Conservation (phyloP, 1,140 invertebrate species). For the Scaptomyza graminum region DNA sequence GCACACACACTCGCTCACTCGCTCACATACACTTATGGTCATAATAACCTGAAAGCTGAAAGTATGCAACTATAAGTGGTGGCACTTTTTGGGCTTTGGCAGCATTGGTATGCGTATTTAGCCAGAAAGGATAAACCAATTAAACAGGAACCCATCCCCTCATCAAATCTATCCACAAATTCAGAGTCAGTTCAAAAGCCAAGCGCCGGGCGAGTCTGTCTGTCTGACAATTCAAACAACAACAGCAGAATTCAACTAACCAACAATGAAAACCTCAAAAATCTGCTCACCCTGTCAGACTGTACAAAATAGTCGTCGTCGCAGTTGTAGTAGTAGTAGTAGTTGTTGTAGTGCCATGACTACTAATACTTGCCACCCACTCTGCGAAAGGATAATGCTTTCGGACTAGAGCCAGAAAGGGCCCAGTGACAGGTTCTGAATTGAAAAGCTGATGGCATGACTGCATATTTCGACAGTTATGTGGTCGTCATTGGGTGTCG, state of each 20-base stretch:
- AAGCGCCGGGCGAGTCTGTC: slow-evolving; percentile 27
- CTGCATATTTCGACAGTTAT: slow-evolving; percentile 81
- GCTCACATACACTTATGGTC: slow-evolving; percentile 6
- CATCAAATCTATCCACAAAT: slow-evolving; percentile 2
- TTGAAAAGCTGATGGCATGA: slow-evolving; percentile 26
- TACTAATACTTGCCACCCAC: slow-evolving; percentile 45
- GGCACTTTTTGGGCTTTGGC: neutral
- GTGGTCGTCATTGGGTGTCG: slow-evolving; percentile 80
- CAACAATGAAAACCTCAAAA: slow-evolving; percentile 80
- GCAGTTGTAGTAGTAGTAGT: slow-evolving; percentile 37
- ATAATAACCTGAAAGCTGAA: slow-evolving; percentile 43
- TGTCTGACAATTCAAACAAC: slow-evolving; percentile 76
- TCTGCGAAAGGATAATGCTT: neutral
- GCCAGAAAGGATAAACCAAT: slow-evolving; percentile 75
- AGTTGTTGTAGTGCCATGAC: slow-evolving; percentile 56
- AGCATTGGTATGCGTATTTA: slow-evolving; percentile 13
- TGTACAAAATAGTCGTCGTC: slow-evolving; percentile 3
- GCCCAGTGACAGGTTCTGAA: slow-evolving; percentile 13
- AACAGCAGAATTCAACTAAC: slow-evolving; percentile 67
- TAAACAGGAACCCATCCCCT: slow-evolving; percentile 57
- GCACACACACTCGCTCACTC: slow-evolving; percentile 21
- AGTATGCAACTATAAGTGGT: slow-evolving; percentile 28
- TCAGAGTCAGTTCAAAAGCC: slow-evolving; percentile 44
- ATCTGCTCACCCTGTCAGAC: slow-evolving; percentile 37
- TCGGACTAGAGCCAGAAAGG: neutral